These are phyloP conservation scores for Sus cebifrons DNA, from an alignment of 2,797 vertebrate genomes.

Conservation along the genomic window DNA sequence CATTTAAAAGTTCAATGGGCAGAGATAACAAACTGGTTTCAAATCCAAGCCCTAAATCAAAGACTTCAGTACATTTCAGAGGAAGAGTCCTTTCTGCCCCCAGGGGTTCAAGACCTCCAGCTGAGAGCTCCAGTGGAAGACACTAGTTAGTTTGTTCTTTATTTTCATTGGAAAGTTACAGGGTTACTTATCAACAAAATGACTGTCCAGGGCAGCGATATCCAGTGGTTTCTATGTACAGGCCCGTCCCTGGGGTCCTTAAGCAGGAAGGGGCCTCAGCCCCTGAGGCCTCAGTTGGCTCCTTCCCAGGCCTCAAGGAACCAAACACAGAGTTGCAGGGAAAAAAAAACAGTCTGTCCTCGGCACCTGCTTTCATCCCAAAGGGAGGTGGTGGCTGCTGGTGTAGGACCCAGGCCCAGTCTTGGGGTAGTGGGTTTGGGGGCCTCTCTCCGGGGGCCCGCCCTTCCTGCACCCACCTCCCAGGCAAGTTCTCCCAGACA, in stretches of 20 bases:
- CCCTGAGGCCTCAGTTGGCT: background rate
- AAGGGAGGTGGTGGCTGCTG: background rate
- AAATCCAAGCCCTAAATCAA: background rate
- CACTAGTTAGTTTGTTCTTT: constrained; percentile 81
- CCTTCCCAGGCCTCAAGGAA: constrained; percentile 39
- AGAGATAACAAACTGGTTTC: constrained; percentile 20
- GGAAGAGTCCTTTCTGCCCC: constrained; percentile 29
- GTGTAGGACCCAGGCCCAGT: background rate
- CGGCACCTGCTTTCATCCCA: background rate
- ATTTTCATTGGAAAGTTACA: constrained; percentile 85
- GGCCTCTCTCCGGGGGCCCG: background rate
- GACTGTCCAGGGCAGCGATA: constrained; percentile 51
- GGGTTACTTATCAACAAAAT: constrained; percentile 79
- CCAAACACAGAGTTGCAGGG: background rate
- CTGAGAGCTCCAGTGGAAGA: constrained; percentile 36
- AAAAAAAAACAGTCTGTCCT: background rate
- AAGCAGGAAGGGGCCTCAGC: background rate
- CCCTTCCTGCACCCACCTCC: background rate
- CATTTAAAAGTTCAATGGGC: background rate
- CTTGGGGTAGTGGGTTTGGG: background rate
- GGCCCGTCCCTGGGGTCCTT: background rate
- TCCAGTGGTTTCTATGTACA: constrained; percentile 59
- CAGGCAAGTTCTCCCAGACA: background rate
- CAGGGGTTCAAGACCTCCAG: background rate
- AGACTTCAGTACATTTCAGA: background rate